These are phyloP conservation scores for Drosophila serrata DNA, from an alignment of 1,140 invertebrate genomes.

Conservation along the genomic window DNA sequence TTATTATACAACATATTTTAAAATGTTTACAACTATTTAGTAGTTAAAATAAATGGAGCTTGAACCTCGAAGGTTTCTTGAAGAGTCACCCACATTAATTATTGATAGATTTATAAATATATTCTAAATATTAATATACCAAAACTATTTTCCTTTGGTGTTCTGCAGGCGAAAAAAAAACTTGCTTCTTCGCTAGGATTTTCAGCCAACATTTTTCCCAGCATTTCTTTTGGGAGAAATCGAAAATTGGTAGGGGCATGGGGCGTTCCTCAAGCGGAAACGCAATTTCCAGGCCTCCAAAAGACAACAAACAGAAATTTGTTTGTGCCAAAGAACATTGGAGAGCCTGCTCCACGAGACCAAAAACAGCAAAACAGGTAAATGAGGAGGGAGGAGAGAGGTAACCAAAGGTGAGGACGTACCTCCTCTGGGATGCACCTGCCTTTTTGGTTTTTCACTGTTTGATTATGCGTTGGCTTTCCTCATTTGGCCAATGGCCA, in stretches of 20 bases:
- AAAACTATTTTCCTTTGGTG: background rate
- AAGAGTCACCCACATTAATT: background rate
- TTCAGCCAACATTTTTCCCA: conserved; percentile 39
- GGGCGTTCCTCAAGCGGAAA: conserved; percentile 68
- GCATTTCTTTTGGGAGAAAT: conserved; percentile 26
- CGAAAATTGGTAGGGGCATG: background rate
- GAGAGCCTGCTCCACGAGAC: conserved; percentile 12
- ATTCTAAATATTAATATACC: no score
- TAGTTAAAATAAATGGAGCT: background rate
- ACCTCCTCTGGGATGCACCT: conserved; percentile 23
- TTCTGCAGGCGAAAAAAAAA: conserved; percentile 4
- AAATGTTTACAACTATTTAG: background rate
- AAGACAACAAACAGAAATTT: conserved; percentile 82
- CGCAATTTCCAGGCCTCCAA: conserved; percentile 78
- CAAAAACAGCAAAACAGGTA: conserved; percentile 23
- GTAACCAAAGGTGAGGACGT: background rate
- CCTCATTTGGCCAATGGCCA: conserved; percentile 57
- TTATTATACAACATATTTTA: background rate
- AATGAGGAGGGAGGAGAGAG: conserved; percentile 7
- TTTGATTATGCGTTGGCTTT: conserved; percentile 78
- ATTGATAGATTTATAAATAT: background rate
- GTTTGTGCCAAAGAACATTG: conserved; percentile 72
- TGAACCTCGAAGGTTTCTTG: accelerated
- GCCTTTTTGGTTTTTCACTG: conserved; percentile 67
- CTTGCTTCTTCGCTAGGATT: conserved; percentile 18